Evolutionary conservation across 2,797 vertebrate species (phyloP).

Genomic region (Poeciliopsis gracilis): DNA sequence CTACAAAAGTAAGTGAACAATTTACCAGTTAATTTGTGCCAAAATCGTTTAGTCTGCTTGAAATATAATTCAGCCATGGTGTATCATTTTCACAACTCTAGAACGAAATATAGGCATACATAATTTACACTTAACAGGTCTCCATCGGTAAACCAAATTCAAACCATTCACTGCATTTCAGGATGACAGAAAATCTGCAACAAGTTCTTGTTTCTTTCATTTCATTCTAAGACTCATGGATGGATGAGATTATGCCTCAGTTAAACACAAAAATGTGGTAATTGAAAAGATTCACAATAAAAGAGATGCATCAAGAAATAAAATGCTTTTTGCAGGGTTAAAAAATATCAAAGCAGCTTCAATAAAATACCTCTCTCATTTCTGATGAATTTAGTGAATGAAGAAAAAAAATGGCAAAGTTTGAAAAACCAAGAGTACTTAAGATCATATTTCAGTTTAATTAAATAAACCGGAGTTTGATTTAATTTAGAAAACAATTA

Average conservation of each 20-base stretch:
- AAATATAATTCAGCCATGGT: constrained; percentile 15
- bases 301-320: not conserved
- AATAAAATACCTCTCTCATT: not conserved
- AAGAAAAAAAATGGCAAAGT: not conserved
- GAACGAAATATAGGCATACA: not conserved
- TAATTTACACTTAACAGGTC: not conserved
- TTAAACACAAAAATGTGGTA: not conserved
- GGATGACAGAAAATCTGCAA: not conserved
- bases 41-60: constrained; percentile 25
- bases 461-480: not conserved
- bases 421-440: not conserved
- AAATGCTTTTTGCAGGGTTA: not conserved
- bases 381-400: not conserved
- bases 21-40: constrained; percentile 22
- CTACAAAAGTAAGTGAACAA: constrained; percentile 23
- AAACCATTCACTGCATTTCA: not conserved
- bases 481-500: not conserved
- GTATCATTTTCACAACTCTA: constrained; percentile 26
- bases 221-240: not conserved
- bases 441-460: not conserved
- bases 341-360: not conserved
- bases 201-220: not conserved
- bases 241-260: not conserved
- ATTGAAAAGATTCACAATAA: not conserved
- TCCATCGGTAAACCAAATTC: not conserved